phyloP scores from a whole-genome alignment of 2,888 invertebrate species.

The Tetragnatha montana region DNA sequence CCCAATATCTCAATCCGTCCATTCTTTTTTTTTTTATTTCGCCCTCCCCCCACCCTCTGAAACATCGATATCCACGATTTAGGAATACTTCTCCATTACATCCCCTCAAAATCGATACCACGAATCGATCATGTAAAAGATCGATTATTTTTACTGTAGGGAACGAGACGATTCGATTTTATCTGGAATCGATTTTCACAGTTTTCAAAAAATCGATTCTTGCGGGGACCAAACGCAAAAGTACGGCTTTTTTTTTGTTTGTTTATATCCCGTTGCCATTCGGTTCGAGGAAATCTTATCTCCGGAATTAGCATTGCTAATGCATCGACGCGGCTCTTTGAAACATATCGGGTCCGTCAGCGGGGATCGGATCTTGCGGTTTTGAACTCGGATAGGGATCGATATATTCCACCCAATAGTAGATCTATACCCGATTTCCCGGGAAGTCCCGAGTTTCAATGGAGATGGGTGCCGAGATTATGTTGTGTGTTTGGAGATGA shows the following conservation, averaged over 20 bases:
- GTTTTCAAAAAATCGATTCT: no score
- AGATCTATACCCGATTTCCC: neutral
- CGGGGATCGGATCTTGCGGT: constrained; percentile 4
- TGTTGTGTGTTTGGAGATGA: neutral
- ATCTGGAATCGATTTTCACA: no score
- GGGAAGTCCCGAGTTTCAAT: neutral
- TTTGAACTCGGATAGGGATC: constrained; percentile 25
- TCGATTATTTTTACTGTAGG: no score
- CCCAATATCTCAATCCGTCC: neutral
- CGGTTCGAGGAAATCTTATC: constrained; percentile 18
- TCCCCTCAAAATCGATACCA: no score
- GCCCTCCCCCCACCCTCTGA: neutral
- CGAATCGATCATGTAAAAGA: no score
- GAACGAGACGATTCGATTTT: no score
- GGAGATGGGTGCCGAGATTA: neutral
- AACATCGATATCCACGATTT: no score
- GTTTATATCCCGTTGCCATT: constrained; percentile 11
- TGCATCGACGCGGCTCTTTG: constrained; percentile 9
- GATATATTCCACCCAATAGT: constrained; percentile 3
- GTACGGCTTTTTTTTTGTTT: neutral
- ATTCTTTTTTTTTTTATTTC: neutral
- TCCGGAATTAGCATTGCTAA: constrained; percentile 51
- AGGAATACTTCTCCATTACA: no score
- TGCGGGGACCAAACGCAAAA: no score
- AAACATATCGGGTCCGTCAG: constrained; percentile 28